Base-by-base conservation (phyloP, 1,140 invertebrate species). In the Pseudomyrmex cubaensis region DNA sequence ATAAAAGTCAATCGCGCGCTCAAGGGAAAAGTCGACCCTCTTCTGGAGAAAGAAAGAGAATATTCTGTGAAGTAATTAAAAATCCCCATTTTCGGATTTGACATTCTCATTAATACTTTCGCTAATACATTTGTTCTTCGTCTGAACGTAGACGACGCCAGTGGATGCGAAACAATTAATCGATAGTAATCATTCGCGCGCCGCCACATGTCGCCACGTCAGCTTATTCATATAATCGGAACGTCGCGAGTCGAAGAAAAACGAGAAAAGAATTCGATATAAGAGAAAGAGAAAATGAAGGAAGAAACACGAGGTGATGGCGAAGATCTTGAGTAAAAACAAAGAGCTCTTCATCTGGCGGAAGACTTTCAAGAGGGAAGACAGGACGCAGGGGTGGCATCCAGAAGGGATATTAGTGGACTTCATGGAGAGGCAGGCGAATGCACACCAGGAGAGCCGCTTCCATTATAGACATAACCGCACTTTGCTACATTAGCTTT, bases 401-500 rank as follows among this genome's bases (percentile, higher is more conserved):
- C 80, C 57, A 67, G 84, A 25, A 88, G 35, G 84, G 84, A 88
- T 89, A 89, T 89, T 89, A 89, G 74, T 64, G 70, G 87, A 85
- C 82, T 67, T 64, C 44, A 56, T 48, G 50, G 20, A 69, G 20
- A 69, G 61, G 83, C 66, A 35, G 56, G 64, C 57, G 66, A 85
- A 85, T 80, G 83, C 77, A 76, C 82, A 77, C 56, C 57, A 50
- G 46, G 25, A 83, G 77, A 80, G 61, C 84, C 15, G 69, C 84
- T 89, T 84, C 87, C 88, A 86, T 84, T 87, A 83, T 88, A 67
- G 87, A 85, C 85, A 89, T 89, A 89, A 89, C 88, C 89, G 85
- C 87, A 90, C 83, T 90, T 90, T 90, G 89, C 85, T 89, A 89
- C 90, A 90, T 90, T 90, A 90, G 88, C 89, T 90, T 90, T 90